Base-by-base conservation (phyloP, 2,888 invertebrate genomes). In the Eucera pruinosa region DNA sequence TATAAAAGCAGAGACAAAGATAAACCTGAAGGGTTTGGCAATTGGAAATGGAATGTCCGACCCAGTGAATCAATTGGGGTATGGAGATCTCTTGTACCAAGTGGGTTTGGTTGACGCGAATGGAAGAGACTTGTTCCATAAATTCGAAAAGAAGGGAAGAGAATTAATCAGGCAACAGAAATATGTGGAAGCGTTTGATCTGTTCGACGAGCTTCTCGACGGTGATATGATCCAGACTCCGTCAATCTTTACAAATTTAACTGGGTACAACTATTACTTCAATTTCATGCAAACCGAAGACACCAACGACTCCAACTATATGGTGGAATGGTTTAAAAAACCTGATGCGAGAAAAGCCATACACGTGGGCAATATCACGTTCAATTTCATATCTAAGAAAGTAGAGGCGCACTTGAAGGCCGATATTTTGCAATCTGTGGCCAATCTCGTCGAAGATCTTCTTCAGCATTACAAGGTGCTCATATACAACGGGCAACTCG, bases 401-500 rank as follows among this genome's bases (percentile, higher is more conserved):
- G 98, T 98, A 0, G 97, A 97, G 90, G 87, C 93, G 6, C 94
- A 96, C 90, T 92, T 98, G 25, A 94, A 95, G 80, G 92, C 93
- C 47, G 98, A 98, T 91, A 94, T 97, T 0, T 96, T 97, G 96
- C 95, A 96, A 88, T 96, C 96, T 0, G 95, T 97, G 7, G 96
- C 96, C 6, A 94, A 94, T 0, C 95, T 95, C 94, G 93, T 97
- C 67, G 93, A 95, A 0, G 95, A 95, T 84, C 92, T 97, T 0
- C 89, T 97, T 0, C 93, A 95, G 43, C 92, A 95, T 84, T 96
- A 96, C 87, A 93, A 94, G 90, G 95, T 97, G 18, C 94, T 98
- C 52, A 94, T 98, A 75, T 98, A 98, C 91, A 98, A 96, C 89
- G 98, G 98, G 0, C 98, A 98, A 89, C 91, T 98, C 80, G 98